These are phyloP conservation scores for Ypsolopha sequella DNA, from an alignment of 2,888 invertebrate genomes.

Conservation along the genomic window DNA sequence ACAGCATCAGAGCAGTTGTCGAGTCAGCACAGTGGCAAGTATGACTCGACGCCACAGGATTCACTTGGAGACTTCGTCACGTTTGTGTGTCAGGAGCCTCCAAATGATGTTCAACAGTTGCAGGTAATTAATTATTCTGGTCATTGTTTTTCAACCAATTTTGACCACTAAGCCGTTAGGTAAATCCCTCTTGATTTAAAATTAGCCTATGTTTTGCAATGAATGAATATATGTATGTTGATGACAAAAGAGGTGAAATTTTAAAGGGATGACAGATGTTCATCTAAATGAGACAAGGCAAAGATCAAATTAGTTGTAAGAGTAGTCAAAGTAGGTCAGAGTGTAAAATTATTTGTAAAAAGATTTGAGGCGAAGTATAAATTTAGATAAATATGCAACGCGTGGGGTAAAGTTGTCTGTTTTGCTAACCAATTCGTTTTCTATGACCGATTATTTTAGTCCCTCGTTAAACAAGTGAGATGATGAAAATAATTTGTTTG, in stretches of 20 bases:
- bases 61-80: slow-evolving; percentile 96
- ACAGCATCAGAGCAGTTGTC: slow-evolving; percentile 22
- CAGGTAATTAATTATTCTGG: slow-evolving; percentile 63
- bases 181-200: neutral
- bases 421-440: no score
- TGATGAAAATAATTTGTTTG: no score
- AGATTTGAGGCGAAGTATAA: no score
- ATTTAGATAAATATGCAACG: no score
- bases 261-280: no score
- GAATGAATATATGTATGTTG: neutral
- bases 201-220: neutral
- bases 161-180: neutral
- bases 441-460: no score
- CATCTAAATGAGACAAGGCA: no score
- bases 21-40: slow-evolving; percentile 75
- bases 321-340: no score
- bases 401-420: no score
- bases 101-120: slow-evolving; percentile 78
- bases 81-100: slow-evolving; percentile 95
- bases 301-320: no score
- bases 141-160: neutral
- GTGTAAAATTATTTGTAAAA: no score
- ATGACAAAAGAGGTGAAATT: neutral
- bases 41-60: slow-evolving; percentile 79
- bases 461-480: no score